Evolutionary conservation across 2,888 invertebrate genomes (phyloP).

Genomic region (Macrosiphum euphorbiae): DNA sequence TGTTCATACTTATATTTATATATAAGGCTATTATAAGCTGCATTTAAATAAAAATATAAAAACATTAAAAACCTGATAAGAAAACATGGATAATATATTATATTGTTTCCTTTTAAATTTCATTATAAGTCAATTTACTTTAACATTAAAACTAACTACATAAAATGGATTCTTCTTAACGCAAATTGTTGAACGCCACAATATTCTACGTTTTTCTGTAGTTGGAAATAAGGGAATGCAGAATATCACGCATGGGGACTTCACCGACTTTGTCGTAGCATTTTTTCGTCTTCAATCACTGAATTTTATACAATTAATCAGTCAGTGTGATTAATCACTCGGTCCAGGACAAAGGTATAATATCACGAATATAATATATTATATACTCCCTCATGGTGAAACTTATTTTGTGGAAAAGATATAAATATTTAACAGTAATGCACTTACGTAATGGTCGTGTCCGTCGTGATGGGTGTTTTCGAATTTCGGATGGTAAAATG

Average conservation of each 20-base stretch:
- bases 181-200: neutral
- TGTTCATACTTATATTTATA: neutral
- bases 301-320: no score
- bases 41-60: neutral
- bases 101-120: neutral
- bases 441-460: conserved; percentile 56
- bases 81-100: neutral
- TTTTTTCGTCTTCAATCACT: no score
- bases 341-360: no score
- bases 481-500: conserved; percentile 67
- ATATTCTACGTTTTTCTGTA: neutral
- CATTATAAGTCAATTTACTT: neutral
- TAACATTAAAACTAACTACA: neutral
- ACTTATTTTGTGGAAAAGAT: neutral
- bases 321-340: no score
- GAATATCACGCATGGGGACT: no score
- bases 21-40: neutral
- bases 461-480: conserved; percentile 67
- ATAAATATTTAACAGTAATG: neutral
- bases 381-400: neutral
- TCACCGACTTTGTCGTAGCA: no score
- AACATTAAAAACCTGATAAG: neutral
- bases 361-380: neutral
- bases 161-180: neutral
- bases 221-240: no score